These are phyloP conservation scores for Paramisgurnus dabryanus DNA, from an alignment of 2,113 vertebrate genomes.

Conservation along the genomic window DNA sequence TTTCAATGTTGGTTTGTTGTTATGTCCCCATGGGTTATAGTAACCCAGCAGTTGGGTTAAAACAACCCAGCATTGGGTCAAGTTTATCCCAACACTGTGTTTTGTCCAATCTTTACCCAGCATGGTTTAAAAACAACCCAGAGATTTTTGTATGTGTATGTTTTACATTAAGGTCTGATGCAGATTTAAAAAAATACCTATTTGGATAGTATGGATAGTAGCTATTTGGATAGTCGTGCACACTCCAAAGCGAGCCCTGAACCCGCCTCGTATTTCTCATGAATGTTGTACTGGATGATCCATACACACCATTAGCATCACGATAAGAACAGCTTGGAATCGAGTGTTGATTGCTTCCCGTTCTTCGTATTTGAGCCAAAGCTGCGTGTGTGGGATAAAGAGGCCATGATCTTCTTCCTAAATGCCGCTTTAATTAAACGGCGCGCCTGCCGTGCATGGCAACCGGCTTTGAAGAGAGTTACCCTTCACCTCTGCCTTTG, in stretches of 20 bases:
- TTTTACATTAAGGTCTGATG: too few species aligned
- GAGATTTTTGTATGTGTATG: too few species aligned
- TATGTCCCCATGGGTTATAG: too few species aligned
- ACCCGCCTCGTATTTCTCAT: neutral
- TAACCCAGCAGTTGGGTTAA: too few species aligned
- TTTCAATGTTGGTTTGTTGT: too few species aligned
- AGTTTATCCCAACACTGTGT: too few species aligned
- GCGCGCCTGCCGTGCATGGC: constrained; percentile 18
- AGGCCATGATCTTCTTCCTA: constrained; percentile 42
- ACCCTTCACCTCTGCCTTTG: constrained; percentile 45
- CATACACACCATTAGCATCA: constrained; percentile 32
- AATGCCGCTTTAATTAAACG: constrained; percentile 62
- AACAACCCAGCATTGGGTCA: too few species aligned
- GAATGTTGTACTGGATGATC: constrained; percentile 24
- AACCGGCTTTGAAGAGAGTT: constrained; percentile 55
- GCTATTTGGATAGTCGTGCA: too few species aligned
- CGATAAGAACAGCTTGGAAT: constrained; percentile 21
- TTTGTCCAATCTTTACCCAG: too few species aligned
- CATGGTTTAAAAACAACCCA: too few species aligned
- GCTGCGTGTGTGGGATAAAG: constrained; percentile 33
- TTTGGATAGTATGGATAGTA: too few species aligned
- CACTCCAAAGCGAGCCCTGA: neutral
- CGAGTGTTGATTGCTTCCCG: constrained; percentile 25
- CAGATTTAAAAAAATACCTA: too few species aligned
- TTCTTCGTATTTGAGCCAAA: constrained; percentile 31